Evolutionary conservation across 2,888 invertebrate species (phyloP).

Genomic region (Cepaea hortensis): DNA sequence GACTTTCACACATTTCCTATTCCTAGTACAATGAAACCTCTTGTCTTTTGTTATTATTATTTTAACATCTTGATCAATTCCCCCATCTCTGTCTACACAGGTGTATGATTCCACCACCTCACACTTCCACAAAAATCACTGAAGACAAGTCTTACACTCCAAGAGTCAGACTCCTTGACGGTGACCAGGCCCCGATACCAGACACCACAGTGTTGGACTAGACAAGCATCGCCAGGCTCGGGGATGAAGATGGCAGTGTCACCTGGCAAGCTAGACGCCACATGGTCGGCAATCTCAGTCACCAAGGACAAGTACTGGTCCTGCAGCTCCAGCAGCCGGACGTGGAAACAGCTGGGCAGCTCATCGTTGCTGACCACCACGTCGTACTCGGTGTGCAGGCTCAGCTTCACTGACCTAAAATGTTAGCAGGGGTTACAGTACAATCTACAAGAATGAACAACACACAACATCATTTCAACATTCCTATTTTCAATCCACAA

Average conservation of each 20-base stretch:
- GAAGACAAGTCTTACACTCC: slow-evolving; percentile 29
- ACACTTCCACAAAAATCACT: too few relatives aligned
- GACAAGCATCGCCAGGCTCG: slow-evolving; percentile 31
- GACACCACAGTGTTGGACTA: slow-evolving; percentile 39
- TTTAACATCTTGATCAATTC: too few relatives aligned
- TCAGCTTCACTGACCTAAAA: slow-evolving; percentile 21
- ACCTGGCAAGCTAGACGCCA: slow-evolving; percentile 2
- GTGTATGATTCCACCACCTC: too few relatives aligned
- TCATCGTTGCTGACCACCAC: slow-evolving; percentile 45
- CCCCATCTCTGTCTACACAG: too few relatives aligned
- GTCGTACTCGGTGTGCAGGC: slow-evolving; percentile 45
- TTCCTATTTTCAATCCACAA: too few relatives aligned
- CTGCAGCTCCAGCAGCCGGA: slow-evolving; percentile 20
- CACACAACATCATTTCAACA: too few relatives aligned
- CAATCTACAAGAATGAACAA: too few relatives aligned
- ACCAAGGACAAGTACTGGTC: slow-evolving; percentile 35
- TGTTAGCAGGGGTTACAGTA: neutral
- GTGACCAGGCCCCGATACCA: slow-evolving; percentile 48
- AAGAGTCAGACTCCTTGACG: neutral
- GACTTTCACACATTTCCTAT: too few relatives aligned
- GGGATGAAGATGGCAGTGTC: neutral
- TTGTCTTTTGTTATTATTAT: too few relatives aligned
- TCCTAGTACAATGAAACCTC: too few relatives aligned
- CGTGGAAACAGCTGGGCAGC: slow-evolving; percentile 46
- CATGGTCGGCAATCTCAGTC: slow-evolving; percentile 44